Conservation (phyloP, 2,888 invertebrate species). For the Eulithis prunata region DNA sequence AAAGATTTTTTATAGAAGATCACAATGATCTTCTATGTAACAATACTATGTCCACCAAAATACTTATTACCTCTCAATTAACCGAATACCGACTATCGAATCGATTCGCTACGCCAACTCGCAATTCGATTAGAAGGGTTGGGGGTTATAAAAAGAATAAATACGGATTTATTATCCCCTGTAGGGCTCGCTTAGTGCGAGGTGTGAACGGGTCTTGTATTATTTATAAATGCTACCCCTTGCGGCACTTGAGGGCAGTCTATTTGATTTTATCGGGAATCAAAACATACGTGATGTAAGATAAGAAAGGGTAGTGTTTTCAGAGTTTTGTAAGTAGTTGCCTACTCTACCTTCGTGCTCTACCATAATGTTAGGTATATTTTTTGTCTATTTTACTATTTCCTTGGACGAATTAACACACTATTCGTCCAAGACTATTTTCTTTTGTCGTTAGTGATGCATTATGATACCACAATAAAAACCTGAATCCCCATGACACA, state of each 20-base stretch:
- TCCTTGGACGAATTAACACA: too few relatives aligned
- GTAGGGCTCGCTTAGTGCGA: constrained; percentile 76
- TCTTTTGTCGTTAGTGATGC: too few relatives aligned
- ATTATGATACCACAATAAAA: too few relatives aligned
- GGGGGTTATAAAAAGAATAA: constrained; percentile 79
- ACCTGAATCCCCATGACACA: too few relatives aligned
- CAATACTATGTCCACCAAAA: not conserved
- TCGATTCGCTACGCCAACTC: constrained; percentile 75
- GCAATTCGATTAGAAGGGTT: constrained; percentile 77
- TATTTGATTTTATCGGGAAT: constrained; percentile 74
- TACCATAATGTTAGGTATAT: not conserved
- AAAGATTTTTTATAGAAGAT: too few relatives aligned
- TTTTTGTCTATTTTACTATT: not conserved
- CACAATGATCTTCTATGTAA: too few relatives aligned
- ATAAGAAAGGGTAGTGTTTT: not conserved
- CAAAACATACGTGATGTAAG: constrained; percentile 65
- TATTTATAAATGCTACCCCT: constrained; percentile 68
- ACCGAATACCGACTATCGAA: constrained; percentile 53
- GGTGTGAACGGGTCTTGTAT: constrained; percentile 80
- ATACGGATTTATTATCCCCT: constrained; percentile 84
- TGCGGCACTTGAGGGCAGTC: constrained; percentile 68
- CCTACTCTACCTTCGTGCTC: not conserved
- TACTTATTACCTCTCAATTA: constrained; percentile 23
- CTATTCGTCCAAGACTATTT: too few relatives aligned
- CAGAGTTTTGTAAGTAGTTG: not conserved